A percentile compares a stretch with the other conserved stretches of the same genome.
phyloP scores from a whole-genome alignment of 1,140 invertebrate species.

The Battus philenor region DNA sequence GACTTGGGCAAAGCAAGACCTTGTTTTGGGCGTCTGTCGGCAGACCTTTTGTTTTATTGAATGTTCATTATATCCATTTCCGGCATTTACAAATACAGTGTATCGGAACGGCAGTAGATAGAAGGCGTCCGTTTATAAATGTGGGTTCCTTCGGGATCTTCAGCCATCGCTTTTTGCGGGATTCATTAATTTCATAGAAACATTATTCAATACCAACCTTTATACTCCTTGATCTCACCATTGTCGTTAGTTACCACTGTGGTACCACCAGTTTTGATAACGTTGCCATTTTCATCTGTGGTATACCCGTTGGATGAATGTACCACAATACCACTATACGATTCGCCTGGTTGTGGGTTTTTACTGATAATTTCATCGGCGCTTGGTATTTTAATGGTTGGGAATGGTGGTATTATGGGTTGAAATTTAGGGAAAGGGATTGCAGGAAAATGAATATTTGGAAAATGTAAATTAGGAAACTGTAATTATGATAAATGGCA shows the following conservation, averaged over 20 bases:
- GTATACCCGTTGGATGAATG: constrained; percentile 21
- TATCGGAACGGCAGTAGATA: too few species aligned
- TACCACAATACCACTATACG: constrained; percentile 31
- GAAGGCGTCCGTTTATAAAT: too few species aligned
- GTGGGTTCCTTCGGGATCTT: too few species aligned
- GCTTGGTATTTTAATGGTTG: constrained; percentile 6
- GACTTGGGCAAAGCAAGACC: too few species aligned
- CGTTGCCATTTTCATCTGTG: constrained; percentile 30
- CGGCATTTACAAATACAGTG: too few species aligned
- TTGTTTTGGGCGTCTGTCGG: too few species aligned
- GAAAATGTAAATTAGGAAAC: constrained; percentile 3
- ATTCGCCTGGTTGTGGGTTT: constrained; percentile 16
- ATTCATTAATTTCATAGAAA: too few species aligned
- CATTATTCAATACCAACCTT: too few species aligned
- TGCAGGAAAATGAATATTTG: not conserved
- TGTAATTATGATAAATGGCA: not conserved
- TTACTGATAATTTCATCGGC: constrained; percentile 23
- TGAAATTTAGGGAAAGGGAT: constrained; percentile 16
- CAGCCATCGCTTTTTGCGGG: too few species aligned
- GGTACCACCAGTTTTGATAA: constrained; percentile 26
- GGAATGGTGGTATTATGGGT: constrained; percentile 18
- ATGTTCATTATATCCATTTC: too few species aligned
- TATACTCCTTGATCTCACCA: constrained; percentile 13
- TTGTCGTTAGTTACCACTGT: constrained; percentile 35
- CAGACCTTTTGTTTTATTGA: too few species aligned